phyloP scores from a whole-genome alignment of 2,113 vertebrate genomes.

The Cochlearius cochlearius region DNA sequence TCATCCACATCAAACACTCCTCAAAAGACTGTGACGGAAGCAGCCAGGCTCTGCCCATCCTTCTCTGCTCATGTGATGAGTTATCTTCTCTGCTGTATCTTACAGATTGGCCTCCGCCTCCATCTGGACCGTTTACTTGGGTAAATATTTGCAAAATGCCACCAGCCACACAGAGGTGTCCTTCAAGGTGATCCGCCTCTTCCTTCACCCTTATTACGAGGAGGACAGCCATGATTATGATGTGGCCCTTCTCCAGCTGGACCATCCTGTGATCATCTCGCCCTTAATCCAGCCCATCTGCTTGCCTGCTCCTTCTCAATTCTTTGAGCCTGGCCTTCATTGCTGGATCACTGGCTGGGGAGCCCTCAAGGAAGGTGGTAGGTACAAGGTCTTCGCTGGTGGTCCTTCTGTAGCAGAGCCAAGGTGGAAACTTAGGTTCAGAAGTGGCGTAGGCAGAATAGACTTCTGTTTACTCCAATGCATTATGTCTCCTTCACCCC shows the following conservation, averaged over 20 bases:
- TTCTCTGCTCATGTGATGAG: background rate
- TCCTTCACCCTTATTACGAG: conserved; percentile 88
- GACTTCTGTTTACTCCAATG: background rate
- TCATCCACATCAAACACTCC: background rate
- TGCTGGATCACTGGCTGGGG: conserved; percentile 98
- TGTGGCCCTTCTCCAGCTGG: conserved; percentile 87
- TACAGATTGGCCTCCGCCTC: conserved; percentile 79
- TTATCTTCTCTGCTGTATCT: background rate
- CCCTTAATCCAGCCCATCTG: conserved; percentile 82
- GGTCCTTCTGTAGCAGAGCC: background rate
- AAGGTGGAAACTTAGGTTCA: background rate
- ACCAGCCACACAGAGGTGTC: conserved; percentile 82
- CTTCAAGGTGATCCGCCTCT: conserved; percentile 81
- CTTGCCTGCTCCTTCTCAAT: conserved; percentile 84
- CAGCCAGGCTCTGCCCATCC: background rate
- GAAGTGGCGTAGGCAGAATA: background rate
- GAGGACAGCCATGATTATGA: conserved; percentile 89
- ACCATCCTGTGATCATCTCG: conserved; percentile 76
- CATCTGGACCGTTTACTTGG: conserved; percentile 87
- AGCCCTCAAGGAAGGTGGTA: conserved; percentile 82
- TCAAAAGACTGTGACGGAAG: background rate
- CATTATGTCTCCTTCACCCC: background rate
- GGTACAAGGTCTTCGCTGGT: background rate
- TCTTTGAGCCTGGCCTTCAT: conserved; percentile 82
- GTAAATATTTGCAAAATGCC: conserved; percentile 80